Conservation (phyloP, 2,113 vertebrate species). For the Sapajus apella region DNA sequence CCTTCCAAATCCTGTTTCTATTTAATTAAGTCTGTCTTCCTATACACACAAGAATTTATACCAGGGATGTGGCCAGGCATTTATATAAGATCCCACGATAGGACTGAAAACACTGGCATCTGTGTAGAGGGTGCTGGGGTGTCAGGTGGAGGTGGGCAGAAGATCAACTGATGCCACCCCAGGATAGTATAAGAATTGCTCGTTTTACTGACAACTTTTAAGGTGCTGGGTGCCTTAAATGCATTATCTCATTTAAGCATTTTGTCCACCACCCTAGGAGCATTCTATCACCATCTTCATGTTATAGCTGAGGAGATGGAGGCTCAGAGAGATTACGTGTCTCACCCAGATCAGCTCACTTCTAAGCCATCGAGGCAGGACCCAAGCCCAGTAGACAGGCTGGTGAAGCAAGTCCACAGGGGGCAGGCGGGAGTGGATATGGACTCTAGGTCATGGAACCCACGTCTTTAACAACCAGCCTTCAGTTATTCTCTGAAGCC, state of each 20-base stretch:
- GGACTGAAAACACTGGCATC: not conserved
- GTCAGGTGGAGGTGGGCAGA: not conserved
- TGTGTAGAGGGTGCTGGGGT: not conserved
- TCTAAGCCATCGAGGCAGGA: not conserved
- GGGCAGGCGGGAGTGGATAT: not conserved
- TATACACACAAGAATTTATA: not conserved
- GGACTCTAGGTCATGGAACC: not conserved
- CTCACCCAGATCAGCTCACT: not conserved
- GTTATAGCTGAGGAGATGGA: not conserved
- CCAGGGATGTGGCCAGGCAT: not conserved
- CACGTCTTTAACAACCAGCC: not conserved
- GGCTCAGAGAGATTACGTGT: not conserved
- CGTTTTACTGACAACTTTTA: not conserved
- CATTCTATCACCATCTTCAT: not conserved
- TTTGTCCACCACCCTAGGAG: not conserved
- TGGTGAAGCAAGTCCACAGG: not conserved
- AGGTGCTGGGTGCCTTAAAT: not conserved
- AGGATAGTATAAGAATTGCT: not conserved
- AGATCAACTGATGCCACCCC: not conserved
- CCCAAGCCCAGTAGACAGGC: not conserved
- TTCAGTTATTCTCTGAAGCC: not conserved
- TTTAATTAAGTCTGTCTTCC: not conserved
- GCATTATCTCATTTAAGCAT: not conserved
- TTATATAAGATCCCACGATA: not conserved
- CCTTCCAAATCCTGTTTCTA: slow-evolving; percentile 15